Percentiles rank a stretch among this genome's conserved stretches.
Conservation (phyloP, 2,888 invertebrate species). For the Idaea aversata region DNA sequence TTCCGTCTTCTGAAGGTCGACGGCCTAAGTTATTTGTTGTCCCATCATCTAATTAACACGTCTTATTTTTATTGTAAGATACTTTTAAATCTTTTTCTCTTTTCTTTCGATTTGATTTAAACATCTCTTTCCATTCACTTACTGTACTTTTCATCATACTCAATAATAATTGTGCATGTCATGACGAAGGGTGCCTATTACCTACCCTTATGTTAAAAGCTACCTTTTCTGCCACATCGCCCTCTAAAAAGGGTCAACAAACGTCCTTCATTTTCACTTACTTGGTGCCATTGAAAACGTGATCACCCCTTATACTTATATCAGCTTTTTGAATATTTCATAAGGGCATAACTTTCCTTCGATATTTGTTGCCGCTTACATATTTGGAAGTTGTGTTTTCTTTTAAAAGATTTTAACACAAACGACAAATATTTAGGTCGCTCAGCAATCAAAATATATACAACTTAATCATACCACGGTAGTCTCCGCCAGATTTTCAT, state of each 20-base stretch:
- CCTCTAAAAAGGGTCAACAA: conserved; percentile 49
- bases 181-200: neutral
- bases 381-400: neutral
- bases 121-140: too few relatives aligned
- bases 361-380: neutral
- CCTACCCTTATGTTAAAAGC: neutral
- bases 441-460: too few relatives aligned
- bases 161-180: neutral
- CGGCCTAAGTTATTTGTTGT: conserved; percentile 9
- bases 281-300: neutral
- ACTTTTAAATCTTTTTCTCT: too few relatives aligned
- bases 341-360: conserved; percentile 14
- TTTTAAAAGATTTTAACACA: neutral
- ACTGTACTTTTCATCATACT: neutral
- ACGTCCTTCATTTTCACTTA: conserved; percentile 51
- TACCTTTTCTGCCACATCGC: conserved; percentile 12
- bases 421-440: neutral
- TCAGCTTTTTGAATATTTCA: conserved; percentile 31
- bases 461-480: too few relatives aligned
- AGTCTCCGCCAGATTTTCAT: too few relatives aligned
- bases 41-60: conserved; percentile 1
- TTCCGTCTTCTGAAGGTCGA: conserved; percentile 20
- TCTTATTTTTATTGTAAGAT: neutral
- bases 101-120: too few relatives aligned
- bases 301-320: neutral